Evolutionary conservation across 2,113 vertebrate genomes (phyloP).

Genomic region (Willisornis vidua): DNA sequence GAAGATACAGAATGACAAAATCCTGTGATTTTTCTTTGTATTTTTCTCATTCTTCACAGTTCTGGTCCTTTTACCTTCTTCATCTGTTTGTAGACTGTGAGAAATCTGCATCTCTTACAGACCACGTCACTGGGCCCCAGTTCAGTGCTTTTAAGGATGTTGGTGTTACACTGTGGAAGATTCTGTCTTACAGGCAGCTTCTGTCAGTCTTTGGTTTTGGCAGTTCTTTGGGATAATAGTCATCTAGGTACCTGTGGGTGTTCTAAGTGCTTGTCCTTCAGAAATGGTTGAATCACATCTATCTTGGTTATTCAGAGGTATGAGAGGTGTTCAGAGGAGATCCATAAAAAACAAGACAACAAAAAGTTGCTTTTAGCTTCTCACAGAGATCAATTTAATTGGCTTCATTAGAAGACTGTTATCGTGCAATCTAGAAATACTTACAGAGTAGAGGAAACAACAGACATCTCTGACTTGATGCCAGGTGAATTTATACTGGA

Average conservation of each 20-base stretch:
- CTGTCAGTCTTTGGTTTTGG: background rate
- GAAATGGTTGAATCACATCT: background rate
- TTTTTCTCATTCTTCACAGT: background rate
- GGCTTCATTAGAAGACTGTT: background rate
- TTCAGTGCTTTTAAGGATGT: background rate
- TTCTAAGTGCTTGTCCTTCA: background rate
- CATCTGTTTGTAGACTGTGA: background rate
- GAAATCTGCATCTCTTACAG: background rate
- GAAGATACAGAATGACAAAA: background rate
- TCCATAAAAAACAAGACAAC: background rate
- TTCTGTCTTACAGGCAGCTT: background rate
- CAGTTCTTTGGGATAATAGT: background rate
- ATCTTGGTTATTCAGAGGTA: accelerated
- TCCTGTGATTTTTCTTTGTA: background rate
- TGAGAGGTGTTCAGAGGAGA: background rate
- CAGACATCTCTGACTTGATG: background rate
- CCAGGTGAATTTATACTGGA: background rate
- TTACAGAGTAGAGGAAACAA: background rate
- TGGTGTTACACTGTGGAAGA: background rate
- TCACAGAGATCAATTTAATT: background rate
- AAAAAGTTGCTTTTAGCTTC: background rate
- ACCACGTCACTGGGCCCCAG: background rate
- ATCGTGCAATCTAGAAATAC: background rate
- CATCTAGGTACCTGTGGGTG: background rate
- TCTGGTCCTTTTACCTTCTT: background rate